Percentiles rank a stretch among this genome's conserved stretches.
Conservation (phyloP, 2,797 vertebrate genomes). For the Melopsittacus undulatus region DNA sequence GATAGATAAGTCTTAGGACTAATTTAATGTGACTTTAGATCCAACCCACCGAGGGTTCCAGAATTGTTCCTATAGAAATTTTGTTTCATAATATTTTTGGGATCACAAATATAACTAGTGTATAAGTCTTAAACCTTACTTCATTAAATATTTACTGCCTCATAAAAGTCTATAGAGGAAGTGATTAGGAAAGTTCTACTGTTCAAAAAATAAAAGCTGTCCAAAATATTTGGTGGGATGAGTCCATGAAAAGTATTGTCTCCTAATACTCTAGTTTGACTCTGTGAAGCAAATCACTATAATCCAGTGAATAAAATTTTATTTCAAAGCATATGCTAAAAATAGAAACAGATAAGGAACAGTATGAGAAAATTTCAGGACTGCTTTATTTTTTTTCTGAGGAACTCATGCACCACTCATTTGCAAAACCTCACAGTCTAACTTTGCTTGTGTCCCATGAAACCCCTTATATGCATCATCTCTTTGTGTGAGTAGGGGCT, state of each 20-base stretch:
- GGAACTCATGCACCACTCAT: background rate
- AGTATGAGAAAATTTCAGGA: background rate
- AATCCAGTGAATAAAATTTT: background rate
- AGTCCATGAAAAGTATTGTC: conserved; percentile 15
- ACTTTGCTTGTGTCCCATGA: background rate
- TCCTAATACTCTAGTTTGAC: background rate
- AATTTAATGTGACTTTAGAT: background rate
- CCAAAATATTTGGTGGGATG: conserved; percentile 25
- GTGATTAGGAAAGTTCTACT: background rate
- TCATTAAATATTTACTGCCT: background rate
- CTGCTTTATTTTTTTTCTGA: background rate
- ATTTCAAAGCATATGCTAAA: background rate
- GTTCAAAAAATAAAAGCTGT: conserved; percentile 19
- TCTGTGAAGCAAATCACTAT: conserved; percentile 10
- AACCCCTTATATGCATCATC: background rate
- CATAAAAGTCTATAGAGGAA: background rate
- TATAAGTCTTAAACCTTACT: background rate
- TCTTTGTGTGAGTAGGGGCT: background rate
- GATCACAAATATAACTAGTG: background rate
- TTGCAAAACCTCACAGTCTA: background rate
- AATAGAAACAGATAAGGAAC: background rate
- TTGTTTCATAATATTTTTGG: conserved; percentile 14
- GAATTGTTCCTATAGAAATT: background rate
- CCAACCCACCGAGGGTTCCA: background rate
- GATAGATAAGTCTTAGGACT: background rate